Conservation (phyloP, 2,888 invertebrate species). For the Melinaea marsaeus region DNA sequence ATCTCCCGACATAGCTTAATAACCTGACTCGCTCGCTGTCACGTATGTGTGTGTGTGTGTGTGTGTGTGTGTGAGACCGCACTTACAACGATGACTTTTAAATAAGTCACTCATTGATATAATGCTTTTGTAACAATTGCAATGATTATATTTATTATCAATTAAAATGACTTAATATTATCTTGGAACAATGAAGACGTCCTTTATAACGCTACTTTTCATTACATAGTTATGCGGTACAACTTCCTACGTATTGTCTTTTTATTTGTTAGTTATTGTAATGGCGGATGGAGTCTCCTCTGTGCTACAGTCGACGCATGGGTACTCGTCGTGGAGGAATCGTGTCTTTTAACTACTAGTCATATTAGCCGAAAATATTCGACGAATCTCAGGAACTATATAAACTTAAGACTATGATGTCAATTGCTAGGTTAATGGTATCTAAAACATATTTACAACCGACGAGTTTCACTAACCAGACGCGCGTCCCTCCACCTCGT, state of each 20-base stretch:
- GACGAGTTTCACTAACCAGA: background rate
- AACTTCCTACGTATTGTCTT: slow-evolving; percentile 4
- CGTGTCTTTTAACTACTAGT: too few species aligned
- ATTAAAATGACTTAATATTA: too few species aligned
- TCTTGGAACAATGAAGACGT: too few species aligned
- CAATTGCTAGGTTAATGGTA: background rate
- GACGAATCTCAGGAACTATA: background rate
- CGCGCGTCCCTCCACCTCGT: background rate
- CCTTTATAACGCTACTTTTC: too few species aligned
- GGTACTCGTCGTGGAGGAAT: too few species aligned
- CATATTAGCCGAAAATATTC: background rate
- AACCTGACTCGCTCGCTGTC: background rate
- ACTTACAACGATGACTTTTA: too few species aligned
- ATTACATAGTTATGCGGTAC: too few species aligned
- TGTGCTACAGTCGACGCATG: background rate
- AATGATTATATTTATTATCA: too few species aligned
- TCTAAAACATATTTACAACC: background rate
- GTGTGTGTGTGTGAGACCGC: slow-evolving; percentile 32
- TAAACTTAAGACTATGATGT: background rate
- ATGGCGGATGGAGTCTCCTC: background rate
- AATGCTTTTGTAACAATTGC: too few species aligned
- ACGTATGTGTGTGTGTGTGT: slow-evolving; percentile 12
- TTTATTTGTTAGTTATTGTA: slow-evolving; percentile 1
- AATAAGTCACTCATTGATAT: too few species aligned
- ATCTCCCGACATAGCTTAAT: slow-evolving; percentile 31